These are phyloP conservation scores for Sebastes goodei DNA, from an alignment of 2,797 vertebrate species.

Conservation along the genomic window DNA sequence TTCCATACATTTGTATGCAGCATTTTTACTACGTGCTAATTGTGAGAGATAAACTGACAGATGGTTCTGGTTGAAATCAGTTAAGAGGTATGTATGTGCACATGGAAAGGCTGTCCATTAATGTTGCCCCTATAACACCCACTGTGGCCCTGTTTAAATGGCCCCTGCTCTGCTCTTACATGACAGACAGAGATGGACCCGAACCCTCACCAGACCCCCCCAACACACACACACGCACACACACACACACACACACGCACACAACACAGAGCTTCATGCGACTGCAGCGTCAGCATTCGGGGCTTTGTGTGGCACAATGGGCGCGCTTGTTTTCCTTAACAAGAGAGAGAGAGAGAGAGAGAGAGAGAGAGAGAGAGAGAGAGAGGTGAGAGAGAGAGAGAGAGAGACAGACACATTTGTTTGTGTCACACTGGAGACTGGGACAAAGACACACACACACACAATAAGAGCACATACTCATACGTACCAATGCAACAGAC, in stretches of 20 bases:
- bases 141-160: conserved; percentile 43
- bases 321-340: conserved; percentile 86
- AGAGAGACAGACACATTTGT: conserved; percentile 74
- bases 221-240: conserved; percentile 23
- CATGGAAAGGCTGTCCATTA: neutral
- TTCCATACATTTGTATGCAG: neutral
- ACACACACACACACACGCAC: conserved; percentile 25
- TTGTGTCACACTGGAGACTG: conserved; percentile 78
- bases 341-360: conserved; percentile 2
- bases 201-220: conserved; percentile 2
- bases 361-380: no score
- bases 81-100: neutral
- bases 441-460: conserved; percentile 32
- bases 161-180: conserved; percentile 47
- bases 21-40: neutral
- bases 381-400: neutral
- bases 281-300: conserved; percentile 85
- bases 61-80: neutral
- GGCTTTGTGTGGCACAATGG: conserved; percentile 86
- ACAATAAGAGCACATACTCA: conserved; percentile 39
- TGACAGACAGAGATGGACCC: conserved; percentile 52
- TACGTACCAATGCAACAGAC: neutral
- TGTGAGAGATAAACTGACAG: neutral
- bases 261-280: conserved; percentile 70
- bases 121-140: conserved; percentile 11